Evolutionary conservation across 2,113 vertebrate species (phyloP).

Genomic region (Brienomyrus brachyistius): DNA sequence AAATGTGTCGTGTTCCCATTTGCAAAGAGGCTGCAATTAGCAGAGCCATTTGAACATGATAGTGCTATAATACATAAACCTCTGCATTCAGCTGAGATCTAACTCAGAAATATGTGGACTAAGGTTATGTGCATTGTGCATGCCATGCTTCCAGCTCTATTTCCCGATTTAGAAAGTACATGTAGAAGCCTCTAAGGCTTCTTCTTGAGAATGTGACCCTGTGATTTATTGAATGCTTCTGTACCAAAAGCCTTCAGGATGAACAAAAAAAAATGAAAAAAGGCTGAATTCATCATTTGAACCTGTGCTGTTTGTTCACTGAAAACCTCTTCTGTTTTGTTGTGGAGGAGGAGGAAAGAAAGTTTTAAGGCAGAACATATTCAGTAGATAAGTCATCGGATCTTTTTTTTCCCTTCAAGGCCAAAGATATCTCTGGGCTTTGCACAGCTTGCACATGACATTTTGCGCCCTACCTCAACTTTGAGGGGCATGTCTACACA

Average conservation of each 20-base stretch:
- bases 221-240: slow-evolving; percentile 14
- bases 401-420: slow-evolving; percentile 2
- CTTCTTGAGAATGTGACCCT: slow-evolving; percentile 16
- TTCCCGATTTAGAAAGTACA: slow-evolving; percentile 12
- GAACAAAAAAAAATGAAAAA: slow-evolving; percentile 11
- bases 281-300: slow-evolving; percentile 2
- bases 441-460: neutral
- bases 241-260: slow-evolving; percentile 5
- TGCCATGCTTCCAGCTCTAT: neutral
- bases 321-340: slow-evolving; percentile 6
- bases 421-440: slow-evolving; percentile 14
- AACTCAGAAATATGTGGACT: slow-evolving; percentile 3
- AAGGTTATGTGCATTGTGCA: neutral
- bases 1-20: neutral
- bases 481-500: neutral
- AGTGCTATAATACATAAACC: neutral
- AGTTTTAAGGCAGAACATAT: neutral
- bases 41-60: neutral
- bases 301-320: slow-evolving; percentile 4
- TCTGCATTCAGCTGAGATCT: neutral
- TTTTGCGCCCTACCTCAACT: neutral
- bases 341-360: neutral
- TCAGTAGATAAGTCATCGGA: slow-evolving; percentile 10
- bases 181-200: neutral
- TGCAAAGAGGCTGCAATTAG: neutral